phyloP scores from a whole-genome alignment of 2,888 invertebrate genomes.

The Lepetodrilus schrolli region DNA sequence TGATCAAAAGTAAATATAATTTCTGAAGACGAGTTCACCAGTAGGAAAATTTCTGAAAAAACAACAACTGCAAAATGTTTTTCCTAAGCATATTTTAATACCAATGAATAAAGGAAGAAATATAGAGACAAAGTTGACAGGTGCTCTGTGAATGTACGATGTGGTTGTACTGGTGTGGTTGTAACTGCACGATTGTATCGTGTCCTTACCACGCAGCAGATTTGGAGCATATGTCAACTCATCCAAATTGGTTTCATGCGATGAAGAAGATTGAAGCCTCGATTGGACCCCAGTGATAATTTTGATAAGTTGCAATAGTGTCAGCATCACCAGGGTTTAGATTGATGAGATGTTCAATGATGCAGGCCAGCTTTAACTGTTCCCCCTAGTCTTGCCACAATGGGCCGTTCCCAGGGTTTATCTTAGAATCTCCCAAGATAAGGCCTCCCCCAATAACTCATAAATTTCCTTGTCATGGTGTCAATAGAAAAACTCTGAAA shows the following conservation, averaged over 20 bases:
- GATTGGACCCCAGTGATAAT: slow-evolving; percentile 28
- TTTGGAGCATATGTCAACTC: slow-evolving; percentile 23
- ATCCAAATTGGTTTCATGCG: slow-evolving; percentile 18
- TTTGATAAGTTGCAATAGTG: slow-evolving; percentile 24
- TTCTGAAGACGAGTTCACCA: too few species aligned
- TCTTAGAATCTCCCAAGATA: not conserved
- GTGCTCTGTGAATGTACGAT: too few species aligned
- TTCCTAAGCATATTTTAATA: too few species aligned
- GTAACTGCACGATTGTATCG: too few species aligned
- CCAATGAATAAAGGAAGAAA: too few species aligned
- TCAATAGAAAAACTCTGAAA: not conserved
- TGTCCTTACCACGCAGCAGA: too few species aligned
- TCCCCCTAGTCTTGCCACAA: slow-evolving; percentile 5
- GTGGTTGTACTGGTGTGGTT: too few species aligned
- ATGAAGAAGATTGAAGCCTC: slow-evolving; percentile 13
- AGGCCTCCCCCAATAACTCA: slow-evolving; percentile 18
- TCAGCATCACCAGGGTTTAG: slow-evolving; percentile 11
- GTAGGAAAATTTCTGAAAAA: too few species aligned
- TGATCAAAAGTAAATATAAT: too few species aligned
- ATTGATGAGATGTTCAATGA: not conserved
- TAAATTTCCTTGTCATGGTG: slow-evolving; percentile 25
- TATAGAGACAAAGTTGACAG: too few species aligned
- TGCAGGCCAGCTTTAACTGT: slow-evolving; percentile 4
- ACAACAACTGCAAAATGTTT: too few species aligned
- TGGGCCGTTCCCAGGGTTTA: slow-evolving; percentile 1